Conservation (phyloP, 1,140 invertebrate species). For the Cecropterus lyciades region DNA sequence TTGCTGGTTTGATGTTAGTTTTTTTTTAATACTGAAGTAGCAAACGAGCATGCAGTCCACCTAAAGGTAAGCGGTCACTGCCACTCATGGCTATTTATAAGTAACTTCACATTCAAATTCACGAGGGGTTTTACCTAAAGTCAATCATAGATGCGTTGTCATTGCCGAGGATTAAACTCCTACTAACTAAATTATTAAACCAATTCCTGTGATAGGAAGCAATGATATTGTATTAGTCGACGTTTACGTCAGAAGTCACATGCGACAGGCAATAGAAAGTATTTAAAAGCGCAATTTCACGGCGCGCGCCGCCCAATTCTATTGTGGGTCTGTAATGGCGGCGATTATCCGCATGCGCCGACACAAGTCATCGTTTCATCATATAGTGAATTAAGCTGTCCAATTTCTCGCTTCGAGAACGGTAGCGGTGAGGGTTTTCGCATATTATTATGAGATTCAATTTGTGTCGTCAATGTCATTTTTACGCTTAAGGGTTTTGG, state of each 20-base stretch:
- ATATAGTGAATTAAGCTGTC: conserved; percentile 38
- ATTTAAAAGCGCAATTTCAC: conserved; percentile 78
- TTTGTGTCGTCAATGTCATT: not conserved
- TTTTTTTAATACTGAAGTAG: no score
- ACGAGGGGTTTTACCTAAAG: no score
- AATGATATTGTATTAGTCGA: not conserved
- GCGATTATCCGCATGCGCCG: conserved; percentile 60
- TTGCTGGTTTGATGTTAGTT: no score
- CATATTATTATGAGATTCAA: conserved; percentile 22
- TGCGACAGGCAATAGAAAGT: conserved; percentile 61
- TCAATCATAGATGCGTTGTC: no score
- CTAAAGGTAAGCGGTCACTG: no score
- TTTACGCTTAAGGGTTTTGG: no score
- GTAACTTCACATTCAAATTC: no score
- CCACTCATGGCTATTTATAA: no score
- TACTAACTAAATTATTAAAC: no score
- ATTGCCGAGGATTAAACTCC: no score
- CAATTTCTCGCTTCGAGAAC: conserved; percentile 43
- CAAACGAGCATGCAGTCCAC: no score
- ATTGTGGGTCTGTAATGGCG: conserved; percentile 68
- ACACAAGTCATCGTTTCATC: conserved; percentile 43
- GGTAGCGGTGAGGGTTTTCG: conserved; percentile 26
- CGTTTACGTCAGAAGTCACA: conserved; percentile 10
- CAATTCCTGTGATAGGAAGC: not conserved
- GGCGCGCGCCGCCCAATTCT: conserved; percentile 72